Conservation (phyloP, 2,888 invertebrate genomes). For the Mimachlamys varia region DNA sequence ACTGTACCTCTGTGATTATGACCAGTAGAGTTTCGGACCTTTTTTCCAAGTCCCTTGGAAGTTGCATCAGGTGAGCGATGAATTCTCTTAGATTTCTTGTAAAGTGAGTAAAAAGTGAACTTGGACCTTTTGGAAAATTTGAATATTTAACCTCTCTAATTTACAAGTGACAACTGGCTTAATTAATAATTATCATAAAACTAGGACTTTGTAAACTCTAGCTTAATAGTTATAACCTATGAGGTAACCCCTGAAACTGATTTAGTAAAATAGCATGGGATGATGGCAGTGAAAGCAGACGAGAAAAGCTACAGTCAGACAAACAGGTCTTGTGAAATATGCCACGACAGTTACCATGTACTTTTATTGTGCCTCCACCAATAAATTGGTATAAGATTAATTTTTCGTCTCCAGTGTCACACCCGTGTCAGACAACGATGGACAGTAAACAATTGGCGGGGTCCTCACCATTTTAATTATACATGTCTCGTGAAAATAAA, state of each 20-base stretch:
- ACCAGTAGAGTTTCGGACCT: no score
- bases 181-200: not conserved
- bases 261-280: not conserved
- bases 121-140: no score
- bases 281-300: not conserved
- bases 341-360: not conserved
- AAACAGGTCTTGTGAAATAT: not conserved
- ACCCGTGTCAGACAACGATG: not conserved
- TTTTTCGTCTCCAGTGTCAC: slow-evolving; percentile 24
- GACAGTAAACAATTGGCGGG: slow-evolving; percentile 7
- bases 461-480: slow-evolving; percentile 27
- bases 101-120: no score
- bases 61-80: no score
- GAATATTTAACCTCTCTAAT: no score
- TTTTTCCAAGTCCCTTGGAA: no score
- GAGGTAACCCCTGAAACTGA: not conserved
- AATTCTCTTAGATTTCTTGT: no score
- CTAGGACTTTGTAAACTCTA: not conserved
- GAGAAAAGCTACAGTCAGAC: not conserved
- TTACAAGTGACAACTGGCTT: no score
- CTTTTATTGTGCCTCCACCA: not conserved
- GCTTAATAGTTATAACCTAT: not conserved
- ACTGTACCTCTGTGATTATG: no score
- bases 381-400: not conserved
- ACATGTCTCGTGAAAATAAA: not conserved